Base-by-base conservation (phyloP, 92 coral and sea anemone species). In the Siderastrea radians region DNA sequence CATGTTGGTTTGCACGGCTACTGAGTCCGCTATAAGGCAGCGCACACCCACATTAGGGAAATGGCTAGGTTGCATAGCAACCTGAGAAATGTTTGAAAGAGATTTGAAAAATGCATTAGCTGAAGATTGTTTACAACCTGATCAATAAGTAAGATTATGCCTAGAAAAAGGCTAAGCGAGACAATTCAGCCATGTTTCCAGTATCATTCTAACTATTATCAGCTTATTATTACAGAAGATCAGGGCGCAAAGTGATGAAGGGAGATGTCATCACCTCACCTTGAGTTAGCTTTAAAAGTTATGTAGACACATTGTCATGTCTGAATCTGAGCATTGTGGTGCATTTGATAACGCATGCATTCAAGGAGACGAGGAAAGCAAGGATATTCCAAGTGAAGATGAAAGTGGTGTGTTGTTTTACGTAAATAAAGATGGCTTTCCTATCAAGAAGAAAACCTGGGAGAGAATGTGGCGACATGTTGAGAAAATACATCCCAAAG, bases 391-490 rank as follows among this genome's bases (percentile, higher is more conserved):
- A 7, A 85, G 54, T 59, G 84, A 82, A 8, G 94, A 84, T 71
- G 92, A 91, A 51, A 84, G 87, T 43, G 96, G 96, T 3, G 92
- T 86, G 9, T 79, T 89, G 60, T 95, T 95, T 71, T 96, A 98
- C 72, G 98, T 98, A 46, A 98, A 98, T 90, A 88, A 86, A 74
- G 97, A 93, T 84, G 97, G 99, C 5, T 94, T 98, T 83, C 99
- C 99, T 15, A 94, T 96, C 80, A 83, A 86, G 13, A 89, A 89
- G 74, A 94, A 87, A 70, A 95, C 95, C 44, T 98, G 98, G 98
- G 98, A 98, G 55, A 86, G 98, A 82, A 98, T 98, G 99, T 98
- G 99, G 99, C 81, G 82, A 8, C 96, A 98, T 82, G 98, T 94
- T 15, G 95, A 98, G 88, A 95, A 77, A 69, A 89, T 92, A 8